Conservation (phyloP, 2,888 invertebrate genomes). For the Spicauda simplicius region DNA sequence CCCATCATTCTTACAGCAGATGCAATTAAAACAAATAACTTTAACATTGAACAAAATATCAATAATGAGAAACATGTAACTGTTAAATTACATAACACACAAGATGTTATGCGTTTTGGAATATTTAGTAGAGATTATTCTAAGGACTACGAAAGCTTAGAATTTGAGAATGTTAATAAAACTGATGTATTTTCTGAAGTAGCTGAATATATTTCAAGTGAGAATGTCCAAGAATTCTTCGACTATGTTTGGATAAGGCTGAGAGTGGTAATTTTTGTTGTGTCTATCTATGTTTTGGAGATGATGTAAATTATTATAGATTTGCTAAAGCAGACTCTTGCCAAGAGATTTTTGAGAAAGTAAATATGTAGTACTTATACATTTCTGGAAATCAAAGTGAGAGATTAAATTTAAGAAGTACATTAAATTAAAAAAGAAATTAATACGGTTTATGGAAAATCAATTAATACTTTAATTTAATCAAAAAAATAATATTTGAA, state of each 20-base stretch:
- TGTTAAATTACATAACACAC: constrained; percentile 48
- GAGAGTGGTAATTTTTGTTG: constrained; percentile 65
- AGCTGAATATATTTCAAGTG: constrained; percentile 60
- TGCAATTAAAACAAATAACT: constrained; percentile 46
- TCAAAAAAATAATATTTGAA: neutral
- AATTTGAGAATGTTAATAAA: constrained; percentile 31
- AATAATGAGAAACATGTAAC: constrained; percentile 49
- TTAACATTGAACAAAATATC: constrained; percentile 47
- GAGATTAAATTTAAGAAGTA: neutral
- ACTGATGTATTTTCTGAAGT: constrained; percentile 45
- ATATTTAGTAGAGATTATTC: constrained; percentile 61
- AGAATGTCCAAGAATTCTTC: constrained; percentile 65
- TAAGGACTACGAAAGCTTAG: constrained; percentile 50
- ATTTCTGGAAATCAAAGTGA: too few species aligned
- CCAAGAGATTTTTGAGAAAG: neutral
- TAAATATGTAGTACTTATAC: too few species aligned
- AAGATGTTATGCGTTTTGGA: constrained; percentile 58
- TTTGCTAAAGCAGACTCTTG: neutral
- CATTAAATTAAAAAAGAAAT: neutral
- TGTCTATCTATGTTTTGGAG: constrained; percentile 76
- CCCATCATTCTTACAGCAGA: constrained; percentile 58
- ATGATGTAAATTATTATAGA: constrained; percentile 70
- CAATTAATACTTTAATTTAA: neutral
- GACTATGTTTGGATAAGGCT: constrained; percentile 76
- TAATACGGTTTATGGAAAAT: neutral